A percentile compares a stretch with the other conserved stretches of the same genome.
These are phyloP conservation scores for Drosophila hawaiiensis DNA, from an alignment of 2,888 invertebrate species.

Conservation along the genomic window DNA sequence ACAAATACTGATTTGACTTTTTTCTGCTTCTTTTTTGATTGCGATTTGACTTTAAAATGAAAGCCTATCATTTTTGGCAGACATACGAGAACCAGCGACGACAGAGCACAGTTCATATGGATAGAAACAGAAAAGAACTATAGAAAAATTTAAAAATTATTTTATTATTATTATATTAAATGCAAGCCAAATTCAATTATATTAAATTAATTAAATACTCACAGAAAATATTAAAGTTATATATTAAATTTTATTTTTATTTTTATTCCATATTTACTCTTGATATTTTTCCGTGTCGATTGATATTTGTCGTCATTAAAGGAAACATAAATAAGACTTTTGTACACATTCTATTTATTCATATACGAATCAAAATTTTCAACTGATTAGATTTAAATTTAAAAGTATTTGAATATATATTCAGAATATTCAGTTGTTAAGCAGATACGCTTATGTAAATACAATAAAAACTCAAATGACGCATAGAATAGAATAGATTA, in stretches of 20 bases:
- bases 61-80: slow-evolving; percentile 20
- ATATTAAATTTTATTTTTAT: no score
- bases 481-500: not conserved
- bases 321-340: not conserved
- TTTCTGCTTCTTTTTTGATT: not conserved
- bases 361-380: not conserved
- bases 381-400: slow-evolving; percentile 1
- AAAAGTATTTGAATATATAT: no score
- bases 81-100: not conserved
- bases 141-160: not conserved
- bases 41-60: slow-evolving; percentile 31
- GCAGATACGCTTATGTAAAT: not conserved
- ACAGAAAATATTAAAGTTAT: no score
- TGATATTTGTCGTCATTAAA: not conserved
- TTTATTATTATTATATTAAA: not conserved
- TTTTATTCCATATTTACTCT: not conserved
- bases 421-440: not conserved
- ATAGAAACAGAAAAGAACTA: not conserved
- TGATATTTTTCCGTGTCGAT: not conserved
- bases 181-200: not conserved
- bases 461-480: not conserved
- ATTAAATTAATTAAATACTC: no score
- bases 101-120: not conserved
- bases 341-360: not conserved
- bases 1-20: slow-evolving; percentile 6